phyloP scores from a whole-genome alignment of 1,140 invertebrate species.

The Coelopa frigida region DNA sequence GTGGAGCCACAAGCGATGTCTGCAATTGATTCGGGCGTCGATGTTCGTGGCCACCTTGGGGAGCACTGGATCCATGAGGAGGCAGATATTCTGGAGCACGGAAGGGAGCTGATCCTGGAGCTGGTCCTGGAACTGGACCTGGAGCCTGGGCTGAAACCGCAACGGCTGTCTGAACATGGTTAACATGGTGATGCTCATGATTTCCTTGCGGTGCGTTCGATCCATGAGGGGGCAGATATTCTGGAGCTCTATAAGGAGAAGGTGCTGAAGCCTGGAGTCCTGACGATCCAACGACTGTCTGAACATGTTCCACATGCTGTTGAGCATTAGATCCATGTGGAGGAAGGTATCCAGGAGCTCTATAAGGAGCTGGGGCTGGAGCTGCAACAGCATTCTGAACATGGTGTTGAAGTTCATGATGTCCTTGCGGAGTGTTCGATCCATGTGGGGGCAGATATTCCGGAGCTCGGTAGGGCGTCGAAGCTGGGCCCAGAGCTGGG shows the following conservation, averaged over 20 bases:
- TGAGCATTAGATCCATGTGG: too few species aligned
- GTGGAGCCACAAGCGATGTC: too few species aligned
- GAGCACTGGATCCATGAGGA: slow-evolving; percentile 8
- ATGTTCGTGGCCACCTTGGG: too few species aligned
- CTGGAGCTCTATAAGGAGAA: slow-evolving; percentile 13
- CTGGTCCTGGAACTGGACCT: slow-evolving; percentile 2
- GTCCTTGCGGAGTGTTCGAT: slow-evolving; percentile 1
- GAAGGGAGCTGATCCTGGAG: not conserved
- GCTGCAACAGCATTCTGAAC: too few species aligned
- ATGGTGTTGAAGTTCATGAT: not conserved
- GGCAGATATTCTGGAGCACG: slow-evolving; percentile 14
- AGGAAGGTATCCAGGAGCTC: not conserved
- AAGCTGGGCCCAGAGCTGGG: too few species aligned
- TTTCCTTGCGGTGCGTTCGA: too few species aligned
- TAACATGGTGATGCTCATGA: slow-evolving; percentile 13
- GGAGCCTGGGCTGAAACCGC: not conserved
- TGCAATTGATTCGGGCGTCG: not conserved
- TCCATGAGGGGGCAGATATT: slow-evolving; percentile 19
- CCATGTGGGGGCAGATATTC: slow-evolving; percentile 15
- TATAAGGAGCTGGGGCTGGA: too few species aligned
- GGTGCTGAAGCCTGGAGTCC: too few species aligned
- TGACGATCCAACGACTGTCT: too few species aligned
- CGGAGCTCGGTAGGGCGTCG: too few species aligned
- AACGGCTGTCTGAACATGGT: slow-evolving; percentile 10
- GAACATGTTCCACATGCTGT: too few species aligned